phyloP scores from a whole-genome alignment of 2,113 vertebrate species.

The Paracanthobrama guichenoti region DNA sequence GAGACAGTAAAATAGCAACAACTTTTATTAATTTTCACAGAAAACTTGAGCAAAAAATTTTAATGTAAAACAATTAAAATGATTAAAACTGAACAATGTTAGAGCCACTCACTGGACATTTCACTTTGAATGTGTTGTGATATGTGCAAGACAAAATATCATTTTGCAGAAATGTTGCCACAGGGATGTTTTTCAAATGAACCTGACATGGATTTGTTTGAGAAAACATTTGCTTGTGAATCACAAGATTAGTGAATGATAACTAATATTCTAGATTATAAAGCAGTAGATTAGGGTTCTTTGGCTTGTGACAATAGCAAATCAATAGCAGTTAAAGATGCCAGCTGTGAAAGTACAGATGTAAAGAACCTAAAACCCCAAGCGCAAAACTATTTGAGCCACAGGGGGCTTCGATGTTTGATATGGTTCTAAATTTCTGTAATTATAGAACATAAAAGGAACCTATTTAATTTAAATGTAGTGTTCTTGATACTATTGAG shows the following conservation, averaged over 20 bases:
- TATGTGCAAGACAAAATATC: too few relatives aligned
- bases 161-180: too few relatives aligned
- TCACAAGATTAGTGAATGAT: neutral
- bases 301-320: neutral
- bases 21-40: too few relatives aligned
- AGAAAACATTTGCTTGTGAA: neutral
- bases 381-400: slow-evolving; percentile 1
- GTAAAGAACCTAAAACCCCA: neutral
- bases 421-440: neutral
- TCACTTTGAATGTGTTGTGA: too few relatives aligned
- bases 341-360: neutral
- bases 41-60: too few relatives aligned
- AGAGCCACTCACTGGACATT: too few relatives aligned
- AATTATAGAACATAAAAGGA: neutral
- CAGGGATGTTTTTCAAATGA: too few relatives aligned
- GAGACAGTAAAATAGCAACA: too few relatives aligned
- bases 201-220: neutral
- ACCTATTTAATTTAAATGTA: neutral
- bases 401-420: neutral
- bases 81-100: too few relatives aligned
- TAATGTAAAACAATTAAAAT: too few relatives aligned
- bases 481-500: slow-evolving; percentile 6
- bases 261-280: neutral
- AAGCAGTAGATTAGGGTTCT: neutral
- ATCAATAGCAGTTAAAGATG: neutral